A percentile compares a stretch with the other conserved stretches of the same genome.
These are phyloP conservation scores for Stratiolaelaps scimitus DNA, from an alignment of 1,140 invertebrate species.

Conservation along the genomic window DNA sequence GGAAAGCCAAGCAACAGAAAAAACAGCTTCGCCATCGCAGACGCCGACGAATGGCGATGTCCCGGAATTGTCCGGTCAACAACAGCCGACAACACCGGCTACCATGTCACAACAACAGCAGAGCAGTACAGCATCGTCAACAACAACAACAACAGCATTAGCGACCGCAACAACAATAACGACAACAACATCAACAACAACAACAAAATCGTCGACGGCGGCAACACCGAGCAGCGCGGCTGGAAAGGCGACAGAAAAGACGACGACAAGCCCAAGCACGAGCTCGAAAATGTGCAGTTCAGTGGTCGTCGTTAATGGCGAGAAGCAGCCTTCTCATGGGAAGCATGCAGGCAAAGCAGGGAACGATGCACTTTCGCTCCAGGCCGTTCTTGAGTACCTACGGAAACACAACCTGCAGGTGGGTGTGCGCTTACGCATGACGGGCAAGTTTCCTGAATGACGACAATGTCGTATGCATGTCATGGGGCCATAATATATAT, in stretches of 20 bases:
- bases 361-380: neutral
- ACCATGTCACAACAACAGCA: no score
- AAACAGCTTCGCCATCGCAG: neutral
- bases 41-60: slow-evolving; percentile 4
- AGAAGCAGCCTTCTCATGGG: no score
- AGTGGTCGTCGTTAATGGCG: no score
- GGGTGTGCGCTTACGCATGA: neutral
- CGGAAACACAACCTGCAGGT: slow-evolving; percentile 22
- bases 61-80: neutral
- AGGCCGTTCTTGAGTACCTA: slow-evolving; percentile 18
- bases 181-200: neutral
- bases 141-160: neutral
- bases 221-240: no score
- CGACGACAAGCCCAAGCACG: no score
- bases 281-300: no score
- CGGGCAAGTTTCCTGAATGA: no score
- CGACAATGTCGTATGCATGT: no score
- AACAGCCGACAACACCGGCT: neutral
- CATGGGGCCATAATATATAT: no score
- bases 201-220: neutral
- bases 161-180: neutral
- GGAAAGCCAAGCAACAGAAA: neutral
- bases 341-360: no score
- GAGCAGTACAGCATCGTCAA: no score
- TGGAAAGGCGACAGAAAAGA: no score